Conservation (phyloP, 2,888 invertebrate genomes). For the Galerucella pusilla region DNA sequence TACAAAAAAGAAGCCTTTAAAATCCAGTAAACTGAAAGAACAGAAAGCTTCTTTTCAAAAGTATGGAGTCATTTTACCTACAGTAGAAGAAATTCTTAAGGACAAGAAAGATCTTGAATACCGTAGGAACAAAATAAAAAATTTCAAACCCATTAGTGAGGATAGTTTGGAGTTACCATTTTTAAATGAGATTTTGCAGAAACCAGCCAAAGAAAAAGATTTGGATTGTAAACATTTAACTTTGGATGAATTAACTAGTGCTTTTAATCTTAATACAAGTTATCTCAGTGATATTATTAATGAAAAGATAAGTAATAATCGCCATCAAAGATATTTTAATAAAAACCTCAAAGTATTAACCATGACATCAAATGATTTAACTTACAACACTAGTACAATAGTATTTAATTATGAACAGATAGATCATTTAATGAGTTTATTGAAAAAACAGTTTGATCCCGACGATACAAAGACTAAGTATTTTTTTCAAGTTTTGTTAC, state of each 20-base stretch:
- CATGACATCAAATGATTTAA: conserved; percentile 49
- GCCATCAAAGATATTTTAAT: conserved; percentile 42
- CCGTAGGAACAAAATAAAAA: conserved; percentile 43
- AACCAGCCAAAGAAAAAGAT: conserved; percentile 7
- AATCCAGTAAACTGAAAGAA: conserved; percentile 30
- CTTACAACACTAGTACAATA: conserved; percentile 54
- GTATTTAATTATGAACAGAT: conserved; percentile 57
- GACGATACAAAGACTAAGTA: conserved; percentile 51
- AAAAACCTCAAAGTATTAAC: conserved; percentile 31
- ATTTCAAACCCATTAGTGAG: conserved; percentile 40
- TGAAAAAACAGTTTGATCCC: conserved; percentile 52
- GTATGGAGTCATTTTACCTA: conserved; percentile 51
- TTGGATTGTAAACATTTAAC: conserved; percentile 51
- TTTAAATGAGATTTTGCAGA: conserved; percentile 22
- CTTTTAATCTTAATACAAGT: conserved; percentile 45
- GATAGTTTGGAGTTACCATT: conserved; percentile 38
- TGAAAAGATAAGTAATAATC: conserved; percentile 45
- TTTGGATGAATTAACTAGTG: conserved; percentile 39
- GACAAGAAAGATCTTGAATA: conserved; percentile 45
- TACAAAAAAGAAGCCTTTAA: conserved; percentile 26
- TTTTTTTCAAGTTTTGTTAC: conserved; percentile 59
- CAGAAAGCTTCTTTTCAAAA: conserved; percentile 46
- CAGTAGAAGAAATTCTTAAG: conserved; percentile 48
- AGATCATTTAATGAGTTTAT: conserved; percentile 49
- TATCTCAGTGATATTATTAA: conserved; percentile 44